Evolutionary conservation across 2,113 vertebrate genomes (phyloP).

Genomic region (Trichomycterus rosablanca): DNA sequence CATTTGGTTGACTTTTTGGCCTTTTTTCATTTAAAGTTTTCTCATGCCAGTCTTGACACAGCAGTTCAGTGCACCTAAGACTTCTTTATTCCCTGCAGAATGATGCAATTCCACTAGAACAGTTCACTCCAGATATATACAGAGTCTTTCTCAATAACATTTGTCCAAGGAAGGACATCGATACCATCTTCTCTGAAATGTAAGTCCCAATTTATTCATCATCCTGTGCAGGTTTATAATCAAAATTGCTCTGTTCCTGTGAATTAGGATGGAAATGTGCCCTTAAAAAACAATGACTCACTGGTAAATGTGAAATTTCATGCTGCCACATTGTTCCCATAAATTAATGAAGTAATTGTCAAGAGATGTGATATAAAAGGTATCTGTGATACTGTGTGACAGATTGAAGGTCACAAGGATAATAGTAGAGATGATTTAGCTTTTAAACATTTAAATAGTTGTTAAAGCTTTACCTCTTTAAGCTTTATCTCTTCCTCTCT

Average conservation of each 20-base stretch:
- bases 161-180: constrained; percentile 89
- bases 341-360: no score
- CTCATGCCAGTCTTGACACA: not conserved
- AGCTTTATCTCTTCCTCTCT: no score
- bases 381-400: no score
- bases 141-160: constrained; percentile 87
- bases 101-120: constrained; percentile 87
- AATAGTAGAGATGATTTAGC: no score
- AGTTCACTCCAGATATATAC: constrained; percentile 88
- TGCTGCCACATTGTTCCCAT: constrained; percentile 42
- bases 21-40: not conserved
- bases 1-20: no score
- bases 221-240: constrained; percentile 10
- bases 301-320: constrained; percentile 26
- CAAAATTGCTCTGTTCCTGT: not conserved
- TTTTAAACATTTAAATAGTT: no score
- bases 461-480: no score
- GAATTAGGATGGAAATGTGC: not conserved
- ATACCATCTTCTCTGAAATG: constrained; percentile 94
- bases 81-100: constrained; percentile 76
- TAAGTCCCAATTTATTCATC: constrained; percentile 63
- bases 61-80: not conserved
- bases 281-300: not conserved
- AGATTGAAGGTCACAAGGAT: no score
- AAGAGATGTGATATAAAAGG: no score